These are phyloP conservation scores for Corythoichthys intestinalis DNA, from an alignment of 2,113 vertebrate species.

Conservation along the genomic window DNA sequence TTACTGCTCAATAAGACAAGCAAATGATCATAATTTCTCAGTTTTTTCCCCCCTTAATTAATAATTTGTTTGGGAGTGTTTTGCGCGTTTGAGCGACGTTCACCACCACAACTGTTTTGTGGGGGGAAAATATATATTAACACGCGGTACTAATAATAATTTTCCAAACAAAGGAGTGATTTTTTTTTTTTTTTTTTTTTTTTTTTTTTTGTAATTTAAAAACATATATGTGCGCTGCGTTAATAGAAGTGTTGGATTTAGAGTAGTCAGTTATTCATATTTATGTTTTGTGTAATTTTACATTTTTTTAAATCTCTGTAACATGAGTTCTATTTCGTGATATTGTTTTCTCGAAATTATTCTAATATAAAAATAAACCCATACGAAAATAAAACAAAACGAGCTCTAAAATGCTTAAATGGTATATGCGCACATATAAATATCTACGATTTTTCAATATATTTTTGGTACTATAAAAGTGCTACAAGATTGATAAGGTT, in stretches of 20 bases:
- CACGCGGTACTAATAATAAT: neutral
- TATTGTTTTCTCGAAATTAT: neutral
- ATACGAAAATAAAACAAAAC: too few species aligned
- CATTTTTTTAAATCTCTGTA: neutral
- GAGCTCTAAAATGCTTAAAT: neutral
- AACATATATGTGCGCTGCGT: neutral
- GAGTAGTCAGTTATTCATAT: neutral
- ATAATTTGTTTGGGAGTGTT: slow-evolving; percentile 33
- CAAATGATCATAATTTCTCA: slow-evolving; percentile 48
- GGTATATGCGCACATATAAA: neutral
- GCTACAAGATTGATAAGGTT: slow-evolving; percentile 49
- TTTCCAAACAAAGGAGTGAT: neutral
- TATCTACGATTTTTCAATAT: neutral
- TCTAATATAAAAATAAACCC: neutral
- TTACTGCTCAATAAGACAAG: slow-evolving; percentile 47
- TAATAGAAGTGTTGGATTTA: neutral
- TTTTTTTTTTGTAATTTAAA: neutral
- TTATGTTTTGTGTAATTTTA: neutral
- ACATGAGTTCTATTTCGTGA: neutral
- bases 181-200: neutral
- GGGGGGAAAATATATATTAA: slow-evolving; percentile 19
- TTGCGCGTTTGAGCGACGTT: slow-evolving; percentile 20
- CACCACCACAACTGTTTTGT: neutral
- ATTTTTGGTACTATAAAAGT: neutral
- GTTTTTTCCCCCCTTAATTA: slow-evolving; percentile 13